Evolutionary conservation across 1,140 invertebrate species (phyloP).

Genomic region (Penaeus chinensis): DNA sequence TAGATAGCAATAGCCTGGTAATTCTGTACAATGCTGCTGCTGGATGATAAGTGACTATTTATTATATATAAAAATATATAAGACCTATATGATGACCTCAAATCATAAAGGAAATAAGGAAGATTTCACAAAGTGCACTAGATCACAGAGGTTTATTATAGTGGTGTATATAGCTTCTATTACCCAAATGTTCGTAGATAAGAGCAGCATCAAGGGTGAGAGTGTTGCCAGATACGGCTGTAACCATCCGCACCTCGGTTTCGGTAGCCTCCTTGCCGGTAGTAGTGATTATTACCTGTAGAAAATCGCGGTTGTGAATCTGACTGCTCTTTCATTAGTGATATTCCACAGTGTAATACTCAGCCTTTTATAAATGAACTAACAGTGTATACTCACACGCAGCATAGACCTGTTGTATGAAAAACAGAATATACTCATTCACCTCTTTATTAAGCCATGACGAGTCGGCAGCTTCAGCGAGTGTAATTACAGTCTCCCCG

Average conservation of each 20-base stretch:
- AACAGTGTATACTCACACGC: neutral
- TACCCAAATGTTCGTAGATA: constrained; percentile 36
- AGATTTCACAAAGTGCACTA: no score
- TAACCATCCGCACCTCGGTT: constrained; percentile 41
- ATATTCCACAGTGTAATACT: no score
- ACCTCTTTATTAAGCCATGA: constrained; percentile 34
- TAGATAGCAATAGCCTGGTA: no score
- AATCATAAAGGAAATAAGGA: no score
- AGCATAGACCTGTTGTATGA: no score
- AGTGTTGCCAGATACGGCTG: constrained; percentile 13
- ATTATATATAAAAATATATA: no score
- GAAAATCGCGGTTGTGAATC: neutral
- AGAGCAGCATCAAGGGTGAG: constrained; percentile 45
- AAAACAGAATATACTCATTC: neutral
- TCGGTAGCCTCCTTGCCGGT: constrained; percentile 33
- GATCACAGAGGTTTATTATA: neutral
- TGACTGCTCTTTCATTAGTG: neutral
- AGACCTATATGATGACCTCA: no score
- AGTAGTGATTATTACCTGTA: constrained; percentile 49
- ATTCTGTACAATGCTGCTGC: neutral
- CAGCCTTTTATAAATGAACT: neutral
- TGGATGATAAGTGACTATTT: neutral
- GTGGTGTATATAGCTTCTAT: neutral
- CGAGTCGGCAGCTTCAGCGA: constrained; percentile 22
- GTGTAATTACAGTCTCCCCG: constrained; percentile 17